Conservation (phyloP, 1,140 invertebrate species). For the Latrodectus geometricus region DNA sequence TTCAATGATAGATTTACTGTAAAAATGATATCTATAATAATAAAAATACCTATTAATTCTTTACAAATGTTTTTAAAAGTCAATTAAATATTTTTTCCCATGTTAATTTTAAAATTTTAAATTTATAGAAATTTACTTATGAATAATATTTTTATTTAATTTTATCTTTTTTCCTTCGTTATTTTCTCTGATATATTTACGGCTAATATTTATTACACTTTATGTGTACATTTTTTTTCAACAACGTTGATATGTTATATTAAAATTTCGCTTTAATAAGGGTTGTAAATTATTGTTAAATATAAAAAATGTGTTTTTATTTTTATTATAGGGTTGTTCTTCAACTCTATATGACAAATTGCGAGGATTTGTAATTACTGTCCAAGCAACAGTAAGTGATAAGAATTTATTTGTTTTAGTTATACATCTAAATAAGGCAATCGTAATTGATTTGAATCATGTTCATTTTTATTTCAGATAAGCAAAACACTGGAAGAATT, state of each 20-base stretch:
- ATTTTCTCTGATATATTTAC: neutral
- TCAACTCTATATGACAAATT: constrained; percentile 69
- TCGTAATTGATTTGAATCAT: neutral
- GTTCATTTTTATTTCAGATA: constrained; percentile 73
- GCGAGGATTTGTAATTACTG: constrained; percentile 78
- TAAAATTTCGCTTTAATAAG: no score
- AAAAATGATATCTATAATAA: no score
- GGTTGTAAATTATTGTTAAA: neutral
- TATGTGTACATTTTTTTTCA: neutral
- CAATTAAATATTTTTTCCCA: no score
- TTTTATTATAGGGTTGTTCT: constrained; percentile 61
- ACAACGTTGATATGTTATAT: neutral
- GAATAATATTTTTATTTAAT: no score
- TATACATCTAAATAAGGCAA: neutral
- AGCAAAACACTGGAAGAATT: constrained; percentile 92
- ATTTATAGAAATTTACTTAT: no score
- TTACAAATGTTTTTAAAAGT: no score
- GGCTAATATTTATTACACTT: neutral
- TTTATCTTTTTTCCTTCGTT: no score
- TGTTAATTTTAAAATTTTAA: no score
- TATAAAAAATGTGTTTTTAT: neutral
- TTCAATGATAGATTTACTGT: no score
- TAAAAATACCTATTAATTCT: no score
- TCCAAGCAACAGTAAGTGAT: constrained; percentile 78
- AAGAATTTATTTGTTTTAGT: neutral